phyloP scores from a whole-genome alignment of 2,113 vertebrate species.

The Rhinolophus sinicus region DNA sequence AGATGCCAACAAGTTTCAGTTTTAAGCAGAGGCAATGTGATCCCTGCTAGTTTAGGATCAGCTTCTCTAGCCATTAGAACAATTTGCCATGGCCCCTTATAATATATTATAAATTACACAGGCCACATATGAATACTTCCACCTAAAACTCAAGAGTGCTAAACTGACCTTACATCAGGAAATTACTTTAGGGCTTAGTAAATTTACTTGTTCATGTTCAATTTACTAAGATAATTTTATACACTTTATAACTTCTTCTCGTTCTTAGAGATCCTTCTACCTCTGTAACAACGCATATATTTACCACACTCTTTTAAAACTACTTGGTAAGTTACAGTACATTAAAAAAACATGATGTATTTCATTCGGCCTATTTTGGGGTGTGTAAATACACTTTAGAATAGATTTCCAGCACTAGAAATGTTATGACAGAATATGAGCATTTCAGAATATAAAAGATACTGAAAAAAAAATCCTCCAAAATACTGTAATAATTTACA shows the following conservation, averaged over 20 bases:
- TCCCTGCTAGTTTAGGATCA: background rate
- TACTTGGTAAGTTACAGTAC: background rate
- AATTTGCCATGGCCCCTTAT: background rate
- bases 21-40: background rate
- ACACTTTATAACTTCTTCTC: background rate
- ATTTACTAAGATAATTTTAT: background rate
- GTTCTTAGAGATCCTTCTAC: background rate
- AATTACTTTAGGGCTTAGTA: background rate
- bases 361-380: background rate
- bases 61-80: background rate
- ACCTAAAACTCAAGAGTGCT: background rate
- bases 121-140: background rate
- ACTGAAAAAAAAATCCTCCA: background rate
- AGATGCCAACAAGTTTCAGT: background rate
- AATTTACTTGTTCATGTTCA: background rate
- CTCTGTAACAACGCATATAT: background rate
- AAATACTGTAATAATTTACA: background rate
- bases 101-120: background rate
- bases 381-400: background rate
- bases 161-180: fast-evolving
- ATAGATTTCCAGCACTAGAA: background rate
- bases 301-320: background rate
- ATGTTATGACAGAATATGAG: background rate
- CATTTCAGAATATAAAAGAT: background rate
- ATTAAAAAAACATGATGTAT: background rate